Conservation (phyloP, 2,113 vertebrate species). For the Fregetta grallaria region DNA sequence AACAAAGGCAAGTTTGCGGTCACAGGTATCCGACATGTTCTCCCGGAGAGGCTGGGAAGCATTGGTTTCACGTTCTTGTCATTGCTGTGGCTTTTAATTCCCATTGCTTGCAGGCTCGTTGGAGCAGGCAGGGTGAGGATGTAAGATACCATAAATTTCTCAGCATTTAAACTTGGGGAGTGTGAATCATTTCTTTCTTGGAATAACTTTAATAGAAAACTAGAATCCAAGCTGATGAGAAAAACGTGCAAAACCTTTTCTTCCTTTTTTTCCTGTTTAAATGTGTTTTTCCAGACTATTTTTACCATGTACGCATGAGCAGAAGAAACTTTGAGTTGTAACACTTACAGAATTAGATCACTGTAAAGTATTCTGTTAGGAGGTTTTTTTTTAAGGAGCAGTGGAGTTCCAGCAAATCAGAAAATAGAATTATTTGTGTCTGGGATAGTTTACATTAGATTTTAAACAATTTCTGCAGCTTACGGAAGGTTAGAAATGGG, state of each 20-base stretch:
- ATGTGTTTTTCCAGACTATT: neutral
- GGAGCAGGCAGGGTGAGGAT: neutral
- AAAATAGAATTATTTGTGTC: conserved; percentile 32
- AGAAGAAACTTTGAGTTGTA: neutral
- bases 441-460: neutral
- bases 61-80: conserved; percentile 8
- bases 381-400: neutral
- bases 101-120: neutral
- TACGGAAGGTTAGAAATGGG: neutral
- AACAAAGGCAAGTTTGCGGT: conserved; percentile 39
- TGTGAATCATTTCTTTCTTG: conserved; percentile 30
- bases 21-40: neutral
- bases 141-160: conserved; percentile 25
- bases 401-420: conserved; percentile 15
- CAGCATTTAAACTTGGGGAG: neutral
- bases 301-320: neutral
- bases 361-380: neutral
- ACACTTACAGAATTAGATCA: neutral
- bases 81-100: conserved; percentile 36
- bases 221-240: conserved; percentile 26
- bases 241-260: conserved; percentile 17
- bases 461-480: conserved; percentile 7
- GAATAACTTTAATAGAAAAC: conserved; percentile 9
- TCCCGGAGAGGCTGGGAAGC: conserved; percentile 29
- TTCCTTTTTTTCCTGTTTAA: neutral